phyloP scores from a whole-genome alignment of 2,797 vertebrate species.

The Chaetophractus vellerosus region DNA sequence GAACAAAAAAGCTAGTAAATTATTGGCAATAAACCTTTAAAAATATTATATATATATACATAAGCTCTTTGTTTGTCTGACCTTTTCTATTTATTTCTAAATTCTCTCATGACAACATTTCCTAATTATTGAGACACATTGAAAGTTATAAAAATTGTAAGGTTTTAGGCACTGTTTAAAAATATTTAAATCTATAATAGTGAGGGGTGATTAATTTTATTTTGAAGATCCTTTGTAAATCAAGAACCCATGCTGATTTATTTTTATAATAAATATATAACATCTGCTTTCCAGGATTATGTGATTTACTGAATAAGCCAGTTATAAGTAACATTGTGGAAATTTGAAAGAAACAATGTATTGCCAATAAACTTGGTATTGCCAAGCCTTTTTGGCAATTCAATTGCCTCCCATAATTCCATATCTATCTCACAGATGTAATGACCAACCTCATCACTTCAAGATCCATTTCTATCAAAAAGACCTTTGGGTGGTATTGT shows the following conservation, averaged over 20 bases:
- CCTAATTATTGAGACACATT: not conserved
- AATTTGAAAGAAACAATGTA: not conserved
- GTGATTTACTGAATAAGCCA: conserved; percentile 14
- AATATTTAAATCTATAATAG: conserved; percentile 45
- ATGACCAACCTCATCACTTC: not conserved
- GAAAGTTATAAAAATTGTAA: not conserved
- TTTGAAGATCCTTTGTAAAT: conserved; percentile 13
- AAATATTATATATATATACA: not conserved
- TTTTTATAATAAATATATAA: too few species aligned
- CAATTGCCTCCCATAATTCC: not conserved
- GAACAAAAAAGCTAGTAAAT: not conserved
- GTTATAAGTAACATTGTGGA: not conserved
- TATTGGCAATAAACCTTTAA: not conserved
- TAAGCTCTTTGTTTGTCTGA: not conserved
- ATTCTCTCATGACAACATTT: conserved; percentile 5
- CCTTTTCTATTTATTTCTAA: conserved; percentile 28
- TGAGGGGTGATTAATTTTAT: not conserved
- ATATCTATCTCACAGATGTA: not conserved
- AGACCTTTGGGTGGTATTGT: not conserved
- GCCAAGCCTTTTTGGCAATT: not conserved
- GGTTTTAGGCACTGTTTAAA: not conserved
- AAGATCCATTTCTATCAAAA: not conserved
- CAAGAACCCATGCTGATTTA: not conserved
- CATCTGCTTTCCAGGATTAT: conserved; percentile 13
- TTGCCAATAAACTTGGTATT: not conserved